Evolutionary conservation across 2,113 vertebrate species (phyloP), one percentile per base, ranked within the genome.

Genomic region (Gavia stellata): DNA sequence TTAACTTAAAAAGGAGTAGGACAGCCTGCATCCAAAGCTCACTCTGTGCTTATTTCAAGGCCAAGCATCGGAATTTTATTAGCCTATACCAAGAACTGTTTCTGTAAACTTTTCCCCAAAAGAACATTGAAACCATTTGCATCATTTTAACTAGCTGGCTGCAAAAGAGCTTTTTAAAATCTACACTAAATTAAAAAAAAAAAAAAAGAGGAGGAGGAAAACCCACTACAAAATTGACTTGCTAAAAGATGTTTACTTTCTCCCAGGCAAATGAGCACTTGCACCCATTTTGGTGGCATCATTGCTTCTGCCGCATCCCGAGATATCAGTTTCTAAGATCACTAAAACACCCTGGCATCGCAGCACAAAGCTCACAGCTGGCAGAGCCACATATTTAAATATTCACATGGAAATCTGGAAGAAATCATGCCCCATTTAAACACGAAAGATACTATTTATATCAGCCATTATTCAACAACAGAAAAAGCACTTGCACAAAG

Each of bases 51-150:
- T 34, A 66, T 82, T 95, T 78, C 68, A 74, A 88, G 66, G 73
- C 61, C 73, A 85, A 82, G 8, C 24, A 49, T 0, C 36, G 38
- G 73, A 68, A 81, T 81, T 96, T 89, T 85, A 82, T 92, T 85
- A 72, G 53, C 38, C 81, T 89, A 29, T 84, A 95, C 72, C 77
- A 91, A 92, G 63, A 96, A 72, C 20, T 44, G 58, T 38, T 87
- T 77, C 86, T 87, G 42, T 80, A 92, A 93, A 87, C 73, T 94
- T 82, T 78, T 67, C 47, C 81, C 40, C n/a, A 49, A 77, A 95
- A 96, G 81, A 94, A 89, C 78, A 91, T 82, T 80, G 53, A 94
- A 94, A 94, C 52, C 91, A 96, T 72, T 94, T 68, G 52, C 66
- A 80, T 50, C 34, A 85, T 52, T 89, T 86, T 70, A 94, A 90